Base-by-base conservation (phyloP, 2,113 vertebrate species). In the Gadus chalcogrammus region DNA sequence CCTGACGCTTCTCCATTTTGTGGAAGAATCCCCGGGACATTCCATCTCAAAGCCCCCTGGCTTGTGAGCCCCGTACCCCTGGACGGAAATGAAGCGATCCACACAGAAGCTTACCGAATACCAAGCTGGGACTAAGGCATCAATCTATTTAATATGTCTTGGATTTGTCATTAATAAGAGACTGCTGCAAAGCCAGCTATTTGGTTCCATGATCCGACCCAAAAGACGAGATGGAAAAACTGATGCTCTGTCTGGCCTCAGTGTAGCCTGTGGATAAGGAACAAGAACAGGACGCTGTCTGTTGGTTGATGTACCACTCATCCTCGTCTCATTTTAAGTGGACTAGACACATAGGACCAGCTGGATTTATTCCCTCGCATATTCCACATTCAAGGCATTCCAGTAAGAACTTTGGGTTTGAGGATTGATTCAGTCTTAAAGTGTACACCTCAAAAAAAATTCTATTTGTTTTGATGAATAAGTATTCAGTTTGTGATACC, bases 401-500 rank as follows among this genome's bases (percentile, higher is more conserved):
- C 4, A 61, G 3, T 22, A 8, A 18, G 60, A 61, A 24, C 20
- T 18, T 12, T 12, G 20, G 11, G 7, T 5, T 1, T 3, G n/a
- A 61, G 60, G 60, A 20, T 20, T 24, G n/a, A 24, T 7, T 61
- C 18, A 18, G 11, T 12, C 8, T 3, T n/a, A 11, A 12, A 20
- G 60, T 20, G 60, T 61, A 20, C 22, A 20, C 60, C 60, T 24
- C 18, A 22, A 22, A 12, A 24, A 20, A 61, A 76, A 68, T 77
- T 68, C 75, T 67, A 27, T 65, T 28, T 77, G 56, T 68, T 38
- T 65, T 82, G 59, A 69, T 69, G 75, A 80, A 81, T 80, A 82
- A 75, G 75, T 82, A 78, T 74, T 74, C 78, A 74, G 73, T 74
- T 74, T 81, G 75, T 81, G 82, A 84, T 72, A 62, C 82, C 72